Conservation (phyloP, 1,140 invertebrate genomes). For the Drepana arcuata region DNA sequence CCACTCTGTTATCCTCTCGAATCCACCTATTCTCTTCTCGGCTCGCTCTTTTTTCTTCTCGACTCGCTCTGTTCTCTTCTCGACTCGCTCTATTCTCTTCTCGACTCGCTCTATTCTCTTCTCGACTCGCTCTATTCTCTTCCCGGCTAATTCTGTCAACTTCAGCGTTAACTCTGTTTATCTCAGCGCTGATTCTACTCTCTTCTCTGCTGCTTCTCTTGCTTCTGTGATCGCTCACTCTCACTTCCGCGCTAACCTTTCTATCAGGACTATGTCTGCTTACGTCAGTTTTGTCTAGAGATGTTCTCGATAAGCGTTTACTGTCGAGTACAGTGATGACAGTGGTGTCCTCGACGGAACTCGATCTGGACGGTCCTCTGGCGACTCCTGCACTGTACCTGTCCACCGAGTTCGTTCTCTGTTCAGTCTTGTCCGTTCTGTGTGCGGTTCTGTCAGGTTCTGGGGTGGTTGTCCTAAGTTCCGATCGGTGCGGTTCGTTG, state of each 20-base stretch:
- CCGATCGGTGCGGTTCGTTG: too few species aligned
- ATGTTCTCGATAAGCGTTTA: neutral
- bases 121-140: too few species aligned
- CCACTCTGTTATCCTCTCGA: too few species aligned
- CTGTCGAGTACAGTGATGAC: neutral
- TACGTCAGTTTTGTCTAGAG: neutral
- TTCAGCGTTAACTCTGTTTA: conserved; percentile 20
- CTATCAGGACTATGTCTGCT: neutral
- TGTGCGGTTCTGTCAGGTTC: conserved; percentile 29
- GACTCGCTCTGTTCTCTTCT: conserved; percentile 5
- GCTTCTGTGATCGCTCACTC: neutral
- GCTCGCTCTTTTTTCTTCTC: conserved; percentile 5
- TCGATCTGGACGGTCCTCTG: conserved; percentile 4
- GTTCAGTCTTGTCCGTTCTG: conserved; percentile 10
- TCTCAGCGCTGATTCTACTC: neutral
- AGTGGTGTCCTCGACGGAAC: conserved; percentile 8
- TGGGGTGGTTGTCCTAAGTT: conserved; percentile 10
- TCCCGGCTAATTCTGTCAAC: conserved; percentile 6
- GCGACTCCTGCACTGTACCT: neutral
- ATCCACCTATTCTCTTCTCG: too few species aligned
- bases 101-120: too few species aligned
- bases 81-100: conserved; percentile 5
- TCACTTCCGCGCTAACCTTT: too few species aligned
- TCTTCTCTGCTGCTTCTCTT: neutral
- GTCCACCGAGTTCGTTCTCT: conserved; percentile 8